Base-by-base conservation (phyloP, 2,797 vertebrate species). In the Botia almorhae region DNA sequence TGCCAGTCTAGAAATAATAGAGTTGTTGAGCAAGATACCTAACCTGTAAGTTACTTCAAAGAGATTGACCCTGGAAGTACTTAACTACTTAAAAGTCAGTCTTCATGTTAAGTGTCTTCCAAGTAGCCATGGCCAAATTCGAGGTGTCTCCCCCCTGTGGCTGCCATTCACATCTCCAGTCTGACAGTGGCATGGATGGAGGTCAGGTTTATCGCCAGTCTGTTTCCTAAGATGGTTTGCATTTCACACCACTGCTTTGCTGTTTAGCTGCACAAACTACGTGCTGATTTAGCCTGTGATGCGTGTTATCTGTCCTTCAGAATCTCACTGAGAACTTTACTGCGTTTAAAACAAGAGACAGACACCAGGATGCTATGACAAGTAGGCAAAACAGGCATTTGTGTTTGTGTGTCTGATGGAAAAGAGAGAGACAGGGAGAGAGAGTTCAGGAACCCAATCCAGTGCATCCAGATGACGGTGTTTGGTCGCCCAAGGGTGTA, bases 401-500 rank as follows among this genome's bases (percentile, higher is more conserved):
- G n/a, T n/a, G n/a, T n/a, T 87, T 85, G 63, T 1, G 78, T 85
- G 80, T 65, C 73, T 80, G 50, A 43, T 43, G 69, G 80, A 67
- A 77, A 71, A 72, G 87, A 86, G 87, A 82, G 87, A 84, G 78
- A 72, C 86, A 85, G 87, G 81, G 87, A 84, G 78, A 86, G 87
- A 80, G 86, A 83, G 90, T 91, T 90, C 86, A 88, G 90, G 85
- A 93, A 93, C 89, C 89, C 77, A 87, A 92, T 92, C 91, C 84
- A 67, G 86, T 84, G 88, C 74, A 85, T 89, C 84, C 89, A 91
- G 93, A 92, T 90, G 87, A 88, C 73, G 26, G 87, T 88, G 61
- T 80, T 93, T 90, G 87, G 86, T 91, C 93, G 86, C 91, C 93
- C 94, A 94, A 94, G 91, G 93, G 93, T 95, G 94, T 94, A 94